phyloP scores from a whole-genome alignment of 2,888 invertebrate genomes.

The Fabriciana adippe region DNA sequence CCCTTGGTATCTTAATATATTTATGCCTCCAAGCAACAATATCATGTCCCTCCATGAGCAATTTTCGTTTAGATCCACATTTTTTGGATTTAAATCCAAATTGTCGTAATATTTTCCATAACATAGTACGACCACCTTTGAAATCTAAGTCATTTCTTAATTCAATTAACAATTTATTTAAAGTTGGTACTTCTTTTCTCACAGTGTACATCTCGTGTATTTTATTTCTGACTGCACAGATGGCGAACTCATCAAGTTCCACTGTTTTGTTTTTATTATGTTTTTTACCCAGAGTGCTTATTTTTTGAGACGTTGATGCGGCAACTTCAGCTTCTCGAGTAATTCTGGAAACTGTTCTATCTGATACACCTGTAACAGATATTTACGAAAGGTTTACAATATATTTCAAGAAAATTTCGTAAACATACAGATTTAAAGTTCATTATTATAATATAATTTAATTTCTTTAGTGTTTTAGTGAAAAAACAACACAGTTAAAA shows the following conservation, averaged over 20 bases:
- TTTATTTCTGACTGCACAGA: constrained; percentile 39
- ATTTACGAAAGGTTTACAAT: no score
- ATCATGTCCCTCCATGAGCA: constrained; percentile 25
- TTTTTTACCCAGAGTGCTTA: constrained; percentile 38
- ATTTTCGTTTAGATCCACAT: constrained; percentile 33
- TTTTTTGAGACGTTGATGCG: constrained; percentile 33
- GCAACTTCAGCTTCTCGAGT: constrained; percentile 32
- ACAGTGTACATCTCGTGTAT: constrained; percentile 37
- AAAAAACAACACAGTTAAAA: background rate
- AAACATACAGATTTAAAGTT: constrained; percentile 29
- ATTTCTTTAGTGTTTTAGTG: constrained; percentile 22
- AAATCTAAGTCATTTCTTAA: constrained; percentile 37
- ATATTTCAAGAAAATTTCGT: no score
- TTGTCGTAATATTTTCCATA: constrained; percentile 34
- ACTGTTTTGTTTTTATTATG: constrained; percentile 35
- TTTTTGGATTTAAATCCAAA: constrained; percentile 33
- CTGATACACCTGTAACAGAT: constrained; percentile 25
- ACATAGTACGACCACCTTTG: constrained; percentile 38
- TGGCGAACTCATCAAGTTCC: constrained; percentile 37
- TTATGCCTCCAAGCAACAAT: constrained; percentile 25
- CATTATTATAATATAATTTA: constrained; percentile 24
- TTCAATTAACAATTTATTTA: constrained; percentile 35
- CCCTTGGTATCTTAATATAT: no score
- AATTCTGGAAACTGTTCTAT: constrained; percentile 38
- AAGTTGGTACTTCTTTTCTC: constrained; percentile 31